Evolutionary conservation across 2,797 vertebrate species (phyloP).

Genomic region (Acestrorhynchus altus): DNA sequence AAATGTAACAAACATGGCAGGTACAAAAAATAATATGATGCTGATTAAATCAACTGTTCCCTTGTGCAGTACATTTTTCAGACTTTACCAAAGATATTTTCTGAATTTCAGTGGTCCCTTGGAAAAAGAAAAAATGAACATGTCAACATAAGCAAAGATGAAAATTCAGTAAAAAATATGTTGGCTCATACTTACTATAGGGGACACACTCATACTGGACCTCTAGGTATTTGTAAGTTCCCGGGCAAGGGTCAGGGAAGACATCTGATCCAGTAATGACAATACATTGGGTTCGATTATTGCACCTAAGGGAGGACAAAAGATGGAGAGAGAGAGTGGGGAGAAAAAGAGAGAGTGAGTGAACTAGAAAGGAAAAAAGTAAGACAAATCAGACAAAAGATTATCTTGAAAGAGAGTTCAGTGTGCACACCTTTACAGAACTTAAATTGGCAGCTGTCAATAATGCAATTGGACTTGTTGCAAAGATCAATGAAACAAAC

Average conservation of each 20-base stretch:
- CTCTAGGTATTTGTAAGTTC: constrained; percentile 99
- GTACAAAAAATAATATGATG: not conserved
- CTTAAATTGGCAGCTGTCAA: constrained; percentile 13
- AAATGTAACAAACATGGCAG: not conserved
- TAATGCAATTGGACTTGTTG: constrained; percentile 35
- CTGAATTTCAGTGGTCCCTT: not conserved
- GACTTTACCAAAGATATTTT: not conserved
- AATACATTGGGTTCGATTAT: constrained; percentile 98
- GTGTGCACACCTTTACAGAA: constrained; percentile 13
- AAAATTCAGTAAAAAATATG: constrained; percentile 18
- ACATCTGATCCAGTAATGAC: constrained; percentile 98
- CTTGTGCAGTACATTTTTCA: not conserved
- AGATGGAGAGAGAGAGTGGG: not conserved
- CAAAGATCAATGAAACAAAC: constrained; percentile 35
- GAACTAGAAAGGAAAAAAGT: not conserved
- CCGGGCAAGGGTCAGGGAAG: constrained; percentile 98
- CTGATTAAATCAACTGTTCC: not conserved
- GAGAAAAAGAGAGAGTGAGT: constrained; percentile 10
- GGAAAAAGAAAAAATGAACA: constrained; percentile 4
- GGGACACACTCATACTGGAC: constrained; percentile 99
- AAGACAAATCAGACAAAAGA: constrained; percentile 5
- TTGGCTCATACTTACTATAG: constrained; percentile 93
- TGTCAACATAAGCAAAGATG: not conserved
- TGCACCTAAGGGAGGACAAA: constrained; percentile 83
- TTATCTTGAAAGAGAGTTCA: constrained; percentile 7